These are phyloP conservation scores for Anoplopoma fimbria DNA, from an alignment of 2,113 vertebrate species.

Conservation along the genomic window DNA sequence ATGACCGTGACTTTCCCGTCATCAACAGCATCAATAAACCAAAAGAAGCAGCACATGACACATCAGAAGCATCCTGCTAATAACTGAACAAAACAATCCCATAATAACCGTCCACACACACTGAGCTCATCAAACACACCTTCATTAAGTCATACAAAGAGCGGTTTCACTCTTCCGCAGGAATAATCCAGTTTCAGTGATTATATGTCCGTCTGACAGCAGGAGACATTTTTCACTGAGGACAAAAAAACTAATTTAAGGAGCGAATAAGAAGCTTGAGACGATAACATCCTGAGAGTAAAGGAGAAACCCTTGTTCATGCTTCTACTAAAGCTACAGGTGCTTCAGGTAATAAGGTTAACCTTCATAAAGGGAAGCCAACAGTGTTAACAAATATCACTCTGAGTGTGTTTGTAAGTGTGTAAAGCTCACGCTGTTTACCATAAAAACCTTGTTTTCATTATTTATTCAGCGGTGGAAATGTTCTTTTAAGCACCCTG, in stretches of 20 bases:
- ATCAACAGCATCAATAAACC: background rate
- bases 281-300: background rate
- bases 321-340: background rate
- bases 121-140: background rate
- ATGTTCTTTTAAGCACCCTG: background rate
- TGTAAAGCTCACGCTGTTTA: background rate
- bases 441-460: background rate
- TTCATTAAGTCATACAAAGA: background rate
- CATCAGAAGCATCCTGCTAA: background rate
- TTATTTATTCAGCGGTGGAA: background rate
- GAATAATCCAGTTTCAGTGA: constrained; percentile 6
- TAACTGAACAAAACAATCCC: background rate
- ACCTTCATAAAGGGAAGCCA: background rate
- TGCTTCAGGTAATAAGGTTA: constrained; percentile 1
- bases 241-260: background rate
- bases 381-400: background rate
- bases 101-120: background rate
- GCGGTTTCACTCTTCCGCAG: background rate
- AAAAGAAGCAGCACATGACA: too few relatives aligned
- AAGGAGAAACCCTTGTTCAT: background rate
- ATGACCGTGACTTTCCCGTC: too few relatives aligned
- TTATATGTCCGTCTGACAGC: background rate
- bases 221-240: background rate
- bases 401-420: background rate
- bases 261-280: background rate